Conservation (phyloP, 2,797 vertebrate species). For the Mus caroli region DNA sequence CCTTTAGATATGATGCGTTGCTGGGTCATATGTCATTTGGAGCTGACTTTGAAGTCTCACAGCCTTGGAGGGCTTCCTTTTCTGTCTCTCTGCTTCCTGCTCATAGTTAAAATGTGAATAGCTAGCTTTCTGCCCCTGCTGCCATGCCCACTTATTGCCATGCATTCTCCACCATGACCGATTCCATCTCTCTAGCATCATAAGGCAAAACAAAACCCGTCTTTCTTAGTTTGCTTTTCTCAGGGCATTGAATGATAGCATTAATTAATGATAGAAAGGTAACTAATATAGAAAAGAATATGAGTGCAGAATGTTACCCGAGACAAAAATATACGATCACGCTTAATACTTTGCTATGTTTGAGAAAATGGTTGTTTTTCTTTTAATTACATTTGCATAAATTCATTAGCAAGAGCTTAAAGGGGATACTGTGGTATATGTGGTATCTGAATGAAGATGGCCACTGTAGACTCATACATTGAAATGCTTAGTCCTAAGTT, state of each 20-base stretch:
- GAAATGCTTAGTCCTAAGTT: neutral
- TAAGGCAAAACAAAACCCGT: neutral
- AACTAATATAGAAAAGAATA: neutral
- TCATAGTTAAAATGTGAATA: neutral
- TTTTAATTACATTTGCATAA: neutral
- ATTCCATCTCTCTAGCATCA: neutral
- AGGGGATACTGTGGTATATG: neutral
- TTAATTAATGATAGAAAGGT: neutral
- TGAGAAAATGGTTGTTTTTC: conserved; percentile 33
- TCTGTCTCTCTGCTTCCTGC: neutral
- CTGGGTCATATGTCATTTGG: too few species aligned
- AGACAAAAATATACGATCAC: conserved; percentile 45
- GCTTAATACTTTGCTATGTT: conserved; percentile 23
- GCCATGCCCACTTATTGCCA: too few species aligned
- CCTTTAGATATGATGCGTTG: neutral
- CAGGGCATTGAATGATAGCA: neutral
- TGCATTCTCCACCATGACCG: neutral
- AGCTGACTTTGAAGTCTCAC: neutral
- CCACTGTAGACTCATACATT: neutral
- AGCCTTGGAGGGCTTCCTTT: too few species aligned
- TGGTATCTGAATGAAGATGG: neutral
- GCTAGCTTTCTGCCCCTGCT: neutral
- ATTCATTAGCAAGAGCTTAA: conserved; percentile 10
- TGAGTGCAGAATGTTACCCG: neutral
- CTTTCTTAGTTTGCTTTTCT: neutral